Evolutionary conservation across 2,888 invertebrate species (phyloP).

Genomic region (Lasioglossum pauxillum): DNA sequence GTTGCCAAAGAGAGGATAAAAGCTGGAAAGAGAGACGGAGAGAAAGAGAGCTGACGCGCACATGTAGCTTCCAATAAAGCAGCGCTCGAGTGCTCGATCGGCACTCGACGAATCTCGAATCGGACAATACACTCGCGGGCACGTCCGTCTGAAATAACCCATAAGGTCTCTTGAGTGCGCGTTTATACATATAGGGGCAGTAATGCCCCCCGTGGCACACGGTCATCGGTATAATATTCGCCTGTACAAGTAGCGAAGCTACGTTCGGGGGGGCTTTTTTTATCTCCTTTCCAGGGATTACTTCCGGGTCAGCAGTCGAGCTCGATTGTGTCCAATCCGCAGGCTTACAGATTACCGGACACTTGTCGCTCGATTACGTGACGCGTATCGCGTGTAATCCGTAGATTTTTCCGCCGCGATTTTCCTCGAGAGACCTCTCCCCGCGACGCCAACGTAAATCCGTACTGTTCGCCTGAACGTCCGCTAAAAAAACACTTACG

Average conservation of each 20-base stretch:
- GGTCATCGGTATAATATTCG: slow-evolving; percentile 28
- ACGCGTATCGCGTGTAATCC: slow-evolving; percentile 53
- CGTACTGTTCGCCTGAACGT: background rate
- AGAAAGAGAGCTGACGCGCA: slow-evolving; percentile 31
- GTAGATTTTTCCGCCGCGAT: slow-evolving; percentile 21
- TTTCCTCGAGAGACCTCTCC: background rate
- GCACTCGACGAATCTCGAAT: slow-evolving; percentile 74
- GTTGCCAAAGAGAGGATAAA: background rate
- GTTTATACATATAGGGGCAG: slow-evolving; percentile 7
- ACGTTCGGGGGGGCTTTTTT: slow-evolving; percentile 22
- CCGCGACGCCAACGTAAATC: background rate
- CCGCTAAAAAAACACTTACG: background rate
- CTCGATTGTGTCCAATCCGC: slow-evolving; percentile 63
- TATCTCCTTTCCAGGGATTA: slow-evolving; percentile 75
- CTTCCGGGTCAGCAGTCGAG: slow-evolving; percentile 73
- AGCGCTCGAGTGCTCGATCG: slow-evolving; percentile 71
- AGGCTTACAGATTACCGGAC: slow-evolving; percentile 72
- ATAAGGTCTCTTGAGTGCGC: slow-evolving; percentile 61
- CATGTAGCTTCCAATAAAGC: slow-evolving; percentile 77
- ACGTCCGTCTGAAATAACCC: slow-evolving; percentile 75
- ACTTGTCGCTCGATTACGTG: slow-evolving; percentile 58
- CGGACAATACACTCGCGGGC: slow-evolving; percentile 73
- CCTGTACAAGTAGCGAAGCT: slow-evolving; percentile 28
- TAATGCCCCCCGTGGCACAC: slow-evolving; percentile 25
- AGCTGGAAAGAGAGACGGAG: background rate